phyloP scores from a whole-genome alignment of 2,888 invertebrate species.

The Acleris holmiana region DNA sequence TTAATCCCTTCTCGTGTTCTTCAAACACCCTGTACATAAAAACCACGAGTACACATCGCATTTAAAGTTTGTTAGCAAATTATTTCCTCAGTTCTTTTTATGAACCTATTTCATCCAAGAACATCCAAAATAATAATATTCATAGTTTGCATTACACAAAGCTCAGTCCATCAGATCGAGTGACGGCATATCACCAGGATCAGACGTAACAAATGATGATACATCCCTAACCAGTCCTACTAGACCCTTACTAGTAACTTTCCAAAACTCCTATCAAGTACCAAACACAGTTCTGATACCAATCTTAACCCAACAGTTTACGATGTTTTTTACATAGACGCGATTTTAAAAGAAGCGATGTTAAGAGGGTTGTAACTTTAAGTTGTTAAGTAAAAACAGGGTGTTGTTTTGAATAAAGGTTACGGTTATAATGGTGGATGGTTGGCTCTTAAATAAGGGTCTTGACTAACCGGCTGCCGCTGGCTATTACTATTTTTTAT shows the following conservation, averaged over 20 bases:
- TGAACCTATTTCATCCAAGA: too few species aligned
- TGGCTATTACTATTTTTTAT: conserved; percentile 33
- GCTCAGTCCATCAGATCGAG: conserved; percentile 71
- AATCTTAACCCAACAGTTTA: neutral
- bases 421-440: conserved; percentile 30
- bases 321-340: neutral
- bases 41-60: too few species aligned
- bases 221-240: conserved; percentile 52
- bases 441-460: conserved; percentile 62
- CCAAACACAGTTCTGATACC: neutral
- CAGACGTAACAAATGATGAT: conserved; percentile 79
- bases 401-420: neutral
- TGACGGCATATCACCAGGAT: conserved; percentile 71
- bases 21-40: too few species aligned
- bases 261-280: neutral
- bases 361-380: neutral
- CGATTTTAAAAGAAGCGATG: neutral
- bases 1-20: too few species aligned
- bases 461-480: conserved; percentile 55
- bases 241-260: conserved; percentile 43
- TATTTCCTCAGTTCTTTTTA: too few species aligned
- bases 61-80: too few species aligned
- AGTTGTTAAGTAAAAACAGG: neutral
- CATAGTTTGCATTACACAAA: conserved; percentile 72
- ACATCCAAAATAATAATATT: conserved; percentile 52